Evolutionary conservation across 2,797 vertebrate species (phyloP), one percentile per base, ranked within the genome.

Genomic region (Anisognathus igniventris): DNA sequence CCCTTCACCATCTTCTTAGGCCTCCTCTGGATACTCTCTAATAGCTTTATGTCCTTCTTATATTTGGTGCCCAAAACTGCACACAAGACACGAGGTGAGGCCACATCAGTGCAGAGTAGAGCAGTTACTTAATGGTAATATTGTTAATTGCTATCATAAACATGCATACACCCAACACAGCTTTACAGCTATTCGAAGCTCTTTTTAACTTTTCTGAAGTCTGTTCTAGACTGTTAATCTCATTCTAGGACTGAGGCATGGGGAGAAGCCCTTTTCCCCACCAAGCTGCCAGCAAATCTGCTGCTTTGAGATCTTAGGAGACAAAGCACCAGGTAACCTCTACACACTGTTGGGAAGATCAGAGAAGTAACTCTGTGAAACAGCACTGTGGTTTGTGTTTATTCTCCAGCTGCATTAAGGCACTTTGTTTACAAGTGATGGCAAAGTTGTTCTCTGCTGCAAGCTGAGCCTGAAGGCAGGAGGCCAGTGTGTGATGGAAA

Each of bases 401-500:
- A 60, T 88, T 88, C 28, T 92, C 45, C 28, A 79, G 51, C 75
- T 3, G 2, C n/a, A 82, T 80, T 90, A 64, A 84, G 81, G 40
- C 48, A 62, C 48, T 96, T 90, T 0, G 2, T 86, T 96, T 92
- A 74, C 76, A 84, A 92, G 58, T 61, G 89, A 88, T 82, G 94
- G 93, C 88, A 92, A 92, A 91, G 83, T 86, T 87, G 64, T 88
- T 88, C 79, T 86, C 62, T 91, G 79, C 73, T 81, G 82, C 47
- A 83, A 96, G 77, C 82, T 79, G 71, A 88, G 91, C 80, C 92
- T 84, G 72, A 76, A 96, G 88, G 79, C 65, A 81, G 58, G 74
- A 94, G 70, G 51, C 47, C 80, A 94, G 70, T 7, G 24, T 74
- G 61, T 79, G 79, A 88, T 57, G n/a, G 90, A 86, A 85, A 92